Conservation (phyloP, 2,113 vertebrate species). For the Rostratula benghalensis region DNA sequence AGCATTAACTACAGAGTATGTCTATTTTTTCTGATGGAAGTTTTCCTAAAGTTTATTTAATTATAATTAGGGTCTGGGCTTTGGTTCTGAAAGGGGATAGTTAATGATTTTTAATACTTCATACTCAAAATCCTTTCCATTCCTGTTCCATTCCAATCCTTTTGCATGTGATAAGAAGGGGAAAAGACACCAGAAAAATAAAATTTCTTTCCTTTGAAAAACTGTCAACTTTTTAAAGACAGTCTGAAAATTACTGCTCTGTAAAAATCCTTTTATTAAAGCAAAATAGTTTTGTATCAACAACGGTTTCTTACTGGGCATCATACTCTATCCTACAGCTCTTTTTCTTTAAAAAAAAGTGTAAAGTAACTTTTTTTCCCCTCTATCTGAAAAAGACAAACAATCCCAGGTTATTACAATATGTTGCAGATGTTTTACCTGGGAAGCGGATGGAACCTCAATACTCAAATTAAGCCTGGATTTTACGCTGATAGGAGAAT, state of each 20-base stretch:
- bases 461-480: constrained; percentile 88
- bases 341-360: neutral
- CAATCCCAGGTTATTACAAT: neutral
- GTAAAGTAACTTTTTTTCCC: neutral
- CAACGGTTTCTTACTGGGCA: neutral
- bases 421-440: constrained; percentile 75
- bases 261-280: neutral
- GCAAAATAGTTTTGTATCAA: neutral
- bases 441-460: constrained; percentile 93
- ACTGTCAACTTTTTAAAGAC: neutral
- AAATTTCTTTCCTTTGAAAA: neutral
- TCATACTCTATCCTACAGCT: neutral
- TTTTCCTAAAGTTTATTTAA: neutral
- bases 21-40: neutral
- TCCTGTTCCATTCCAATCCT: neutral
- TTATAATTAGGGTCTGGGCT: neutral
- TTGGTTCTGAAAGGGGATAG: neutral
- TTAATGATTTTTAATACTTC: neutral
- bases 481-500: constrained; percentile 76
- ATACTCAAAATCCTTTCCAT: neutral
- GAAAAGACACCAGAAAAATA: neutral
- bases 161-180: neutral
- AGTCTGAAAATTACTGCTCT: neutral
- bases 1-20: neutral
- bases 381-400: neutral